Base-by-base conservation (phyloP, 2,888 invertebrate species). In the Oscheius sp. region DNA sequence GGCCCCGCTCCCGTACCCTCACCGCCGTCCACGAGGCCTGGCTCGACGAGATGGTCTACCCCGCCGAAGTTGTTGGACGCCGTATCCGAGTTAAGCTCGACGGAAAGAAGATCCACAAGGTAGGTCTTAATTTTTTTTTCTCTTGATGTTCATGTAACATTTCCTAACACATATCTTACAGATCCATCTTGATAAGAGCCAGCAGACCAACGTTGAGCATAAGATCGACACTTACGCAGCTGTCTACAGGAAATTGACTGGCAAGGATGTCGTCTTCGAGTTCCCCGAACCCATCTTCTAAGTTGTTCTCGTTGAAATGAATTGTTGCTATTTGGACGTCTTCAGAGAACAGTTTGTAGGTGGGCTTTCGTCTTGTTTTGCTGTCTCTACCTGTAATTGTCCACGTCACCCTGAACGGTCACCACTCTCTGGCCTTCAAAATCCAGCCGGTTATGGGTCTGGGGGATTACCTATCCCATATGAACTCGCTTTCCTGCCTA, bases 21-120 rank as follows among this genome's bases (percentile, higher is more conserved):
- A 99, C 98, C 72, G 93, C 96, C 85, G 99, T 99, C 53, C 98
- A 99, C 89, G 97, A 99, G 60, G 94, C 95, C 74, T 95, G 98
- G 89, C 92, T 99, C 80, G 96, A 97, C 90, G 99, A 99, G 92
- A 92, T 99, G 86, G 97, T 98, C 76, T 98, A 94, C 92, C 99
- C 99, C 42, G 97, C 99, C 71, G 99, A 99, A 92, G 97, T 99
- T 88, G 97, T 99, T 57, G 99, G 99, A 90, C 98, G 97, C 91
- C 93, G 99, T 83, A 96, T 96, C 90, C 93, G 98, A 85, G 94
- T 98, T 78, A 96, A 95, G 91, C 92, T 97, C 87, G 98, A 99
- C 90, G 98, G 98, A 81, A 94, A 95, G 62, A 94, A 96, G 89
- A 92, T 99, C 81, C 95, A 95, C 90, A 99, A 99, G 92, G 84